Evolutionary conservation across 2,113 vertebrate genomes (phyloP).

Genomic region (Natator depressus): DNA sequence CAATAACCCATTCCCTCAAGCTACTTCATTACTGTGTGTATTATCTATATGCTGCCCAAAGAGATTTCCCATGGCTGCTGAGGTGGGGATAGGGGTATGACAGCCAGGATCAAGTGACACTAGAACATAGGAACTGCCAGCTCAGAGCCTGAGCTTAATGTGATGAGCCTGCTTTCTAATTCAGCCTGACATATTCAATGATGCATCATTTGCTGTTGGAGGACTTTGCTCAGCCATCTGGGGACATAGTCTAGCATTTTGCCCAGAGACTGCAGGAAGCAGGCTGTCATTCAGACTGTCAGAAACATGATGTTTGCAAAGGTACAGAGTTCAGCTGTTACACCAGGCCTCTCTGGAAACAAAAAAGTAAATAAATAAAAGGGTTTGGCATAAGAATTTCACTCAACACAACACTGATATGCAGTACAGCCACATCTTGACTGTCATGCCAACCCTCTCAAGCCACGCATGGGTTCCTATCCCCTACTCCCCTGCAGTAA

Average conservation of each 20-base stretch:
- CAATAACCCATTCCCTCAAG: background rate
- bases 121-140: slow-evolving; percentile 64
- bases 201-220: slow-evolving; percentile 38
- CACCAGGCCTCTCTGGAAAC: background rate
- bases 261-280: background rate
- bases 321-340: background rate
- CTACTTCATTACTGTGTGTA: background rate
- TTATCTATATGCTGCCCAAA: slow-evolving; percentile 19
- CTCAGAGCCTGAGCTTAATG: slow-evolving; percentile 49
- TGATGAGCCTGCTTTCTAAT: slow-evolving; percentile 71
- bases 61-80: slow-evolving; percentile 51
- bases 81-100: slow-evolving; percentile 5
- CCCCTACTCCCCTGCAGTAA: rapidly evolving
- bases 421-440: rapidly evolving
- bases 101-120: slow-evolving; percentile 61
- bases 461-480: too few relatives aligned
- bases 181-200: slow-evolving; percentile 68
- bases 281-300: background rate
- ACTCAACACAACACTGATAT: rapidly evolving
- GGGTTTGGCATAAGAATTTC: background rate
- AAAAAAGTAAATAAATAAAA: background rate
- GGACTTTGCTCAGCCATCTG: slow-evolving; percentile 26
- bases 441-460: rapidly evolving
- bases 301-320: rapidly evolving
- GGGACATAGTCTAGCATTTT: background rate